phyloP scores from a whole-genome alignment of 2,113 vertebrate genomes.

The Neomonachus schauinslandi region DNA sequence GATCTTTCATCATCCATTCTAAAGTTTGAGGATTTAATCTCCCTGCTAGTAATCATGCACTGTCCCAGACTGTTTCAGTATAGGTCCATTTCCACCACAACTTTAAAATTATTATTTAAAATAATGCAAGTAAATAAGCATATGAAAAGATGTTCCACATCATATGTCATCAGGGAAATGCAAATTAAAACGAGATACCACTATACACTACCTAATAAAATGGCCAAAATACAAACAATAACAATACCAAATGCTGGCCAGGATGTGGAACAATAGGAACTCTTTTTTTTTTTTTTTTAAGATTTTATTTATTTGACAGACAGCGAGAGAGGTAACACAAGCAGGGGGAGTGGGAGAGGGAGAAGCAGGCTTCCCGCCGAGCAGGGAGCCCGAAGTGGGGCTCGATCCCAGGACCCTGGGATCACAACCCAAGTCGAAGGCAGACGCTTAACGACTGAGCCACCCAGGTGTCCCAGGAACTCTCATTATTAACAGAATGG shows the following conservation, averaged over 20 bases:
- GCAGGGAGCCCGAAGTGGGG: too few relatives aligned
- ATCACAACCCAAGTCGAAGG: too few relatives aligned
- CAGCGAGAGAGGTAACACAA: too few relatives aligned
- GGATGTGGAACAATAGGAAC: background rate
- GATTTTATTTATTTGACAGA: too few relatives aligned
- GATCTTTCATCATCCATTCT: background rate
- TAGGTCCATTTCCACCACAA: background rate
- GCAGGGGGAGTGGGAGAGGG: too few relatives aligned
- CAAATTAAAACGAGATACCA: background rate
- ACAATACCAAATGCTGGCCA: background rate
- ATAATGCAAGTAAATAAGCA: background rate
- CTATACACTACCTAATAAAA: background rate
- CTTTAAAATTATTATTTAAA: conserved; percentile 13
- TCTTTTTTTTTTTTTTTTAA: background rate
- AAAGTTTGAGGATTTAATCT: background rate
- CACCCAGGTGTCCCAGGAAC: background rate
- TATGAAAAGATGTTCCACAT: background rate
- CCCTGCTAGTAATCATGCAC: background rate
- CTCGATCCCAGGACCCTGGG: too few relatives aligned
- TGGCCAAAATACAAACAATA: background rate
- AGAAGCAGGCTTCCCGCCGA: too few relatives aligned
- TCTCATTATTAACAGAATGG: background rate
- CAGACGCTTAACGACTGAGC: too few relatives aligned
- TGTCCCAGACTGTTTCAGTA: background rate
- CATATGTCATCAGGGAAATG: background rate